Percentiles rank a stretch among this genome's conserved stretches.
phyloP scores from a whole-genome alignment of 2,888 invertebrate genomes.

The Drosophila macrothrix region DNA sequence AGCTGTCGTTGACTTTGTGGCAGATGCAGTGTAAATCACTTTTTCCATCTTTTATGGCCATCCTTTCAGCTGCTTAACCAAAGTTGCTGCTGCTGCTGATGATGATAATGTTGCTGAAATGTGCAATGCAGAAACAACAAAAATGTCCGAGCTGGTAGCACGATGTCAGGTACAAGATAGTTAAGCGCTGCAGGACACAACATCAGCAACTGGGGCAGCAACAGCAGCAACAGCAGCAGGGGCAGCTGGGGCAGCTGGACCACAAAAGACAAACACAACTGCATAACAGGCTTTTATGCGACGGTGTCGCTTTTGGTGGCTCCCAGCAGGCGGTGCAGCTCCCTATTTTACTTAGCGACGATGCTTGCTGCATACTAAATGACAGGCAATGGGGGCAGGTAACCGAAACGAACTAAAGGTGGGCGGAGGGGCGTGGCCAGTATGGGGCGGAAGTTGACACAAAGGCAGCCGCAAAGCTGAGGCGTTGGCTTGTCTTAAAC shows the following conservation, averaged over 20 bases:
- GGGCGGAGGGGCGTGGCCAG: conserved; percentile 10
- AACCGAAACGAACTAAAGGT: conserved; percentile 60
- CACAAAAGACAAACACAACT: conserved; percentile 63
- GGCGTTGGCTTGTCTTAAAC: conserved; percentile 55
- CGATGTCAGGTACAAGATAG: conserved; percentile 57
- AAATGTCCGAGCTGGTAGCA: conserved; percentile 44
- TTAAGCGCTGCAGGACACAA: conserved; percentile 48
- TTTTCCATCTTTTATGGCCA: conserved; percentile 61
- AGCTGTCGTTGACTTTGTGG: conserved; percentile 21
- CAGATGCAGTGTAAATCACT: conserved; percentile 52
- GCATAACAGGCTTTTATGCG: conserved; percentile 61
- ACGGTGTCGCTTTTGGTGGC: conserved; percentile 16
- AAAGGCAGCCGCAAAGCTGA: conserved; percentile 45
- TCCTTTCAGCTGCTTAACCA: conserved; percentile 55
- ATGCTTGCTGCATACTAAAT: conserved; percentile 56
- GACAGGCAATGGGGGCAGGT: conserved; percentile 68
- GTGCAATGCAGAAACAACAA: conserved; percentile 56
- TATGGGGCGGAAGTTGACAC: conserved; percentile 48
- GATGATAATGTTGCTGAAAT: conserved; percentile 21
- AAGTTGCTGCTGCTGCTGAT: conserved; percentile 30
- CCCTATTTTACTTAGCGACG: conserved; percentile 11
- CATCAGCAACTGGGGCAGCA: conserved; percentile 4
- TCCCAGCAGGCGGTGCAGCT: conserved; percentile 20
- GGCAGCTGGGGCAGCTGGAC: neutral
- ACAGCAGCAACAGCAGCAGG: neutral